Base-by-base conservation (phyloP, 2,113 vertebrate genomes). In the Neoarius graeffei region DNA sequence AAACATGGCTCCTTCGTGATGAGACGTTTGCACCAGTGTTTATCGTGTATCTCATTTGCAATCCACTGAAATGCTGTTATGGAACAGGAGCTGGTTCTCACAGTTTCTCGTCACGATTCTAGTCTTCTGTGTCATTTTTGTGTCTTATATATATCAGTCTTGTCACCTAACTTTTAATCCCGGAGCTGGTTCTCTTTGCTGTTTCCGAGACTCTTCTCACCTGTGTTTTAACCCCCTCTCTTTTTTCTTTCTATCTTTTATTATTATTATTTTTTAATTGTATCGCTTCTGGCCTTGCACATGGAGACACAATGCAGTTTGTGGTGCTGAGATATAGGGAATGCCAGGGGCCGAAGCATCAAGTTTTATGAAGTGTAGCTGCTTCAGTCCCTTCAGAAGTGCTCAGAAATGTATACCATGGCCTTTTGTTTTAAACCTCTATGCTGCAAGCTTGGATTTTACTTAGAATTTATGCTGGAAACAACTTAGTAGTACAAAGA, bases 11-110 rank as follows among this genome's bases (percentile, higher is more conserved):
- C 56, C 69, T 81, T 64, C 87, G 74, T 74, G 85, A 82, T 81
- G 79, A 88, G 73, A 76, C 60, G 5, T 64, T 35, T n/a, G 50
- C 23, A n/a, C 71, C 60, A 30, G 80, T 71, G 67, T 71, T 60
- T n/a, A 57, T 48, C 42, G 42, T 42, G 42, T 42, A 42, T 42
- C 42, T 42, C 42, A 42, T 42, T 42, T 42, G 42, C 42, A 42
- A 42, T 42, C 4, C 80, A 81, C 60, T 48, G 54, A 81, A 87
- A 85, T 62, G 57, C 60, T 84, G 27, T 85, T 87, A 71, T 77
- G 17, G 84, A 89, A 85, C 48, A 64, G 89, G 90, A 90, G 90
- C 90, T 91, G 90, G 90, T 91, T 86, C 84, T 59, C 27, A 64
- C 54, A 60, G 82, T 85, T 67, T 81, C 23, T 25, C 1, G 2